Percentiles rank a stretch among this genome's conserved stretches.
Evolutionary conservation across 2,113 vertebrate species (phyloP).

Genomic region (Talpa occidentalis): DNA sequence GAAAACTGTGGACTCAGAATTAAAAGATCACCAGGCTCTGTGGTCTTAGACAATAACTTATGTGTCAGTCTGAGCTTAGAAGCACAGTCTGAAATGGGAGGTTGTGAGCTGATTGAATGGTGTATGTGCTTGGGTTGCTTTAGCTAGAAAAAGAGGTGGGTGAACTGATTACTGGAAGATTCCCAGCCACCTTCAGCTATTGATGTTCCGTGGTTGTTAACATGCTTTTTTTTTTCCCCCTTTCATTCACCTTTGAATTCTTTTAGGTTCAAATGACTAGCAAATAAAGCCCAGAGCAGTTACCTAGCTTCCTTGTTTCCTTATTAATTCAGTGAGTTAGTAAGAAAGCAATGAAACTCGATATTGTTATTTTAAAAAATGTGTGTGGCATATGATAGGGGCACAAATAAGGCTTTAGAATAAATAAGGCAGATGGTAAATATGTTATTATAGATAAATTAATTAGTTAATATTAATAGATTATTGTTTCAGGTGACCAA

Average conservation of each 20-base stretch:
- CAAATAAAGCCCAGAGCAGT: slow-evolving; percentile 34
- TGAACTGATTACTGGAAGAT: neutral
- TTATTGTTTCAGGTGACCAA: neutral
- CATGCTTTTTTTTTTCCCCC: neutral
- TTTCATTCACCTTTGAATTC: neutral
- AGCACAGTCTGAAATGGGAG: neutral
- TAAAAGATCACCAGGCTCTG: neutral
- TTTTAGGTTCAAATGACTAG: slow-evolving; percentile 45
- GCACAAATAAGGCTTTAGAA: neutral
- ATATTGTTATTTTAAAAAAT: neutral
- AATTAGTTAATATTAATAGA: neutral
- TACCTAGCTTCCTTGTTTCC: slow-evolving; percentile 47
- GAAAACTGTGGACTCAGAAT: neutral
- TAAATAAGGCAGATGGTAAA: neutral
- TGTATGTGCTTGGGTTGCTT: neutral
- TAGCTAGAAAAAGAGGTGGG: neutral
- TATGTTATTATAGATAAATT: neutral
- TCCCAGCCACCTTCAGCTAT: neutral
- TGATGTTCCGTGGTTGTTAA: neutral
- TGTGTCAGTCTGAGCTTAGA: neutral
- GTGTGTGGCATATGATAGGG: neutral
- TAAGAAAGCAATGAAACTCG: slow-evolving; percentile 36
- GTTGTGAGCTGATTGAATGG: neutral
- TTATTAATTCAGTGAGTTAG: slow-evolving; percentile 10
- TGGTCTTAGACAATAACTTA: neutral